These are phyloP conservation scores for Phortica variegata DNA, from an alignment of 1,140 invertebrate genomes.

Conservation along the genomic window DNA sequence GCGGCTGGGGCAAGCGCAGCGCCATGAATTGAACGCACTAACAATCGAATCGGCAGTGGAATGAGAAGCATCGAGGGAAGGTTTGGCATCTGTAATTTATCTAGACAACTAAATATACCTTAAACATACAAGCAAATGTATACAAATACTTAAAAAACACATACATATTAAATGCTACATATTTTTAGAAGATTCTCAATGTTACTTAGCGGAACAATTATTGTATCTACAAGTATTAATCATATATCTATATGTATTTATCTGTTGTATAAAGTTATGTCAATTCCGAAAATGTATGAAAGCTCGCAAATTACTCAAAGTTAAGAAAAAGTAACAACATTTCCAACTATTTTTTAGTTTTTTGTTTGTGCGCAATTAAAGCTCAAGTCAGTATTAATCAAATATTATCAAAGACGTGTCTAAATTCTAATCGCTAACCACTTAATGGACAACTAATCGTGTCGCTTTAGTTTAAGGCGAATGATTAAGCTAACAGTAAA, in stretches of 20 bases:
- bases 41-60: not conserved
- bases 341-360: no score
- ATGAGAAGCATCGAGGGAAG: not conserved
- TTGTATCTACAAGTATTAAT: no score
- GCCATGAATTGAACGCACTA: conserved; percentile 21
- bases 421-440: no score
- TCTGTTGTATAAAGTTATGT: conserved; percentile 11
- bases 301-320: conserved; percentile 29
- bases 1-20: conserved; percentile 50
- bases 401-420: no score
- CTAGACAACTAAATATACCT: conserved; percentile 1
- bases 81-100: conserved; percentile 15
- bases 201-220: no score
- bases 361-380: no score
- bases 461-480: no score
- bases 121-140: conserved; percentile 1
- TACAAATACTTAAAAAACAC: not conserved
- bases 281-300: conserved; percentile 56
- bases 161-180: conserved; percentile 15
- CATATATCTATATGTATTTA: conserved; percentile 14
- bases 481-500: no score
- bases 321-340: no score
- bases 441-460: no score
- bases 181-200: conserved; percentile 20
- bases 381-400: no score